These are phyloP conservation scores for Brachirus orientalis DNA, from an alignment of 2,113 vertebrate species.

Conservation along the genomic window DNA sequence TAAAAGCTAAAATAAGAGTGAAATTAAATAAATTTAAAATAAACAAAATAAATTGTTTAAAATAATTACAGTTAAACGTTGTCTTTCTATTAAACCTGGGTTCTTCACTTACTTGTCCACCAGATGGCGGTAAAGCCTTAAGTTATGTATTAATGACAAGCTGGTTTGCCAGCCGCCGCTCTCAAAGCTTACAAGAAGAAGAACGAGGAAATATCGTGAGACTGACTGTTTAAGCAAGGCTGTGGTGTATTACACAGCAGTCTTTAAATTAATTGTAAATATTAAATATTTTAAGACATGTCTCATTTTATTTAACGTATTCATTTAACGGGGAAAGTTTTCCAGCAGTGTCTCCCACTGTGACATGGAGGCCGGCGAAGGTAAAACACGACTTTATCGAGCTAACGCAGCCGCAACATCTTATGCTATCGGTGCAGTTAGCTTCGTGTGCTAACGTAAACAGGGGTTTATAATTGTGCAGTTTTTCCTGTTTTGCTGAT, in stretches of 20 bases:
- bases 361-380: slow-evolving; percentile 69
- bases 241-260: not conserved
- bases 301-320: too few relatives aligned
- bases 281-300: too few relatives aligned
- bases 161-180: too few relatives aligned
- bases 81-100: not conserved
- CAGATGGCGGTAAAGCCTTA: not conserved
- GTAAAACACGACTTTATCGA: slow-evolving; percentile 24
- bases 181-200: too few relatives aligned
- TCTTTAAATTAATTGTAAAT: not conserved
- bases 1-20: too few relatives aligned
- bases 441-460: slow-evolving; percentile 28
- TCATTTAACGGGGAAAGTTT: not conserved
- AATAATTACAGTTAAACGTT: too few relatives aligned
- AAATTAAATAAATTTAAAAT: too few relatives aligned
- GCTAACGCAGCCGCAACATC: not conserved
- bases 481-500: not conserved
- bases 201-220: not conserved
- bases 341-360: not conserved
- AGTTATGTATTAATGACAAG: too few relatives aligned
- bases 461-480: not conserved
- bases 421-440: slow-evolving; percentile 15
- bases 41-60: too few relatives aligned
- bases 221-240: not conserved
- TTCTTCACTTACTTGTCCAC: not conserved